These are phyloP conservation scores for Propithecus deckenii DNA, from an alignment of 2,797 vertebrate genomes.

Conservation along the genomic window DNA sequence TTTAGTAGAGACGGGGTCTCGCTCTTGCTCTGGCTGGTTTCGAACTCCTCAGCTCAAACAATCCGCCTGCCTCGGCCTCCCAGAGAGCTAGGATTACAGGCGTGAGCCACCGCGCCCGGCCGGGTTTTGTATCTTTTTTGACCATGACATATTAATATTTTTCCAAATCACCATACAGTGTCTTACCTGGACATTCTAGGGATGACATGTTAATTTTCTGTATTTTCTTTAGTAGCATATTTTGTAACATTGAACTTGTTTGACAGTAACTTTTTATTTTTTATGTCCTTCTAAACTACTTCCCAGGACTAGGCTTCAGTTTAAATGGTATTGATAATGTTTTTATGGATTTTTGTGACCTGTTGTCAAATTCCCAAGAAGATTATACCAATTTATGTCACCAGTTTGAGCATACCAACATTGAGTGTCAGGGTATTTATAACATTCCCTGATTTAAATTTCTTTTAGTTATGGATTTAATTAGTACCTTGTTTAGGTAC, in stretches of 20 bases:
- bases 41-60: too few relatives aligned
- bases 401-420: too few relatives aligned
- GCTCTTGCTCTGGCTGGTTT: too few relatives aligned
- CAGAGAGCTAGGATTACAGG: too few relatives aligned
- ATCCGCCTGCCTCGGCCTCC: too few relatives aligned
- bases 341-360: conserved; percentile 21
- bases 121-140: background rate
- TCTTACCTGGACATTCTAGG: background rate
- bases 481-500: background rate
- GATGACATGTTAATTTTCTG: background rate
- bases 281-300: background rate
- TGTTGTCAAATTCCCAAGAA: background rate
- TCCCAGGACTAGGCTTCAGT: background rate
- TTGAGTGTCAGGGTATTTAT: background rate
- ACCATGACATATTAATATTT: background rate
- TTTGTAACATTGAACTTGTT: background rate
- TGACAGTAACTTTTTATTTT: conserved; percentile 2
- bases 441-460: background rate
- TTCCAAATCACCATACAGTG: background rate
- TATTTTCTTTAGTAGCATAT: background rate
- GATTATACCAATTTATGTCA: background rate
- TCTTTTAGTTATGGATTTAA: background rate
- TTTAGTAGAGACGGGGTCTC: too few relatives aligned
- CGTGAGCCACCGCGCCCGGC: too few relatives aligned
- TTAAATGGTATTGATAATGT: background rate